Percentiles rank a stretch among this genome's conserved stretches.
Conservation (phyloP, 2,113 vertebrate genomes). For the Todiramphus saurophagus region DNA sequence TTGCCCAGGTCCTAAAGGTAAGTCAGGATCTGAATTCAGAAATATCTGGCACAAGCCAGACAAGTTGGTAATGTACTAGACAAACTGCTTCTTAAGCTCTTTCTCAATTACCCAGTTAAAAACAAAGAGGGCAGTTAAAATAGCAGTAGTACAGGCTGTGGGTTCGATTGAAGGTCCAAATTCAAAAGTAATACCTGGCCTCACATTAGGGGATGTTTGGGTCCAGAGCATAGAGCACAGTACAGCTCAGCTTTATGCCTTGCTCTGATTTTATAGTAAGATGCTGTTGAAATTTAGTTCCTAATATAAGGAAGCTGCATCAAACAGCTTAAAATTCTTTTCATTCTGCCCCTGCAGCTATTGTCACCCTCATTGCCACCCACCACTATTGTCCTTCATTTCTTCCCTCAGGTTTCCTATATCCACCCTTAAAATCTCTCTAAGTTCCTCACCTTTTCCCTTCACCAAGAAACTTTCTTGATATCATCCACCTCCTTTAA, state of each 20-base stretch:
- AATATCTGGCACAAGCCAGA: neutral
- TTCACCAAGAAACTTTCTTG: neutral
- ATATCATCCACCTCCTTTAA: neutral
- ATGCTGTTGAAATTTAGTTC: neutral
- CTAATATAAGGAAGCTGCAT: neutral
- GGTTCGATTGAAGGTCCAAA: neutral
- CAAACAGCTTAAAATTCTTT: neutral
- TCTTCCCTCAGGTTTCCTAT: neutral
- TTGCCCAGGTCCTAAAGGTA: neutral
- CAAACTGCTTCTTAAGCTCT: neutral
- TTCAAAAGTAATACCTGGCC: neutral
- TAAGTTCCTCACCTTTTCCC: neutral
- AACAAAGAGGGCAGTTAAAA: neutral
- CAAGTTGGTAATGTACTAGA: neutral
- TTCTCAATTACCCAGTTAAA: neutral
- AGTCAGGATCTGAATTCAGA: neutral
- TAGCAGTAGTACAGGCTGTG: neutral
- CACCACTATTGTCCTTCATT: neutral
- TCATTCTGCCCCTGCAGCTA: neutral
- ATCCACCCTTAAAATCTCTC: neutral
- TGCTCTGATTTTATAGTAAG: neutral
- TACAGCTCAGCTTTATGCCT: neutral
- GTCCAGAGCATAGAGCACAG: neutral
- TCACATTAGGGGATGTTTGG: neutral
- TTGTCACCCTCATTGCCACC: neutral